These are phyloP conservation scores for Pogonus chalceus DNA, from an alignment of 1,140 invertebrate species.

Conservation along the genomic window DNA sequence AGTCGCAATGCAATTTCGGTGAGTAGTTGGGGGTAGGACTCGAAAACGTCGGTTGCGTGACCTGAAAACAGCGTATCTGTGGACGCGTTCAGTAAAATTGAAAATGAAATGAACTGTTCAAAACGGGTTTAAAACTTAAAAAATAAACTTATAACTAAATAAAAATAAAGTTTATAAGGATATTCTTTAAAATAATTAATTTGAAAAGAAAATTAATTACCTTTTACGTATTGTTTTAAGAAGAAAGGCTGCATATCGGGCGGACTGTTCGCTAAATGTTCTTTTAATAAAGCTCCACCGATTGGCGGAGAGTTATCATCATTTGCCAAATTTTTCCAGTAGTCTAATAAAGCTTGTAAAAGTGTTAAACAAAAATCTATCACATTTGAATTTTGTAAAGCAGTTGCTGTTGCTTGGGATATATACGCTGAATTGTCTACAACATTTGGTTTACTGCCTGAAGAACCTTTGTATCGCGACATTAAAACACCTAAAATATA, in stretches of 20 bases:
- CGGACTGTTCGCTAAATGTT: constrained; percentile 65
- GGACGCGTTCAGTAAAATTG: not conserved
- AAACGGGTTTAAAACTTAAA: not conserved
- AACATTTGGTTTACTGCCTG: constrained; percentile 19
- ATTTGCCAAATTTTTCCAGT: constrained; percentile 55
- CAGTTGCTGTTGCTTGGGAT: constrained; percentile 63
- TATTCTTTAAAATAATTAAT: not conserved
- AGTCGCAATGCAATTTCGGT: constrained; percentile 91
- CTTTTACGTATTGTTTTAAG: constrained; percentile 83
- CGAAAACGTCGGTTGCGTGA: constrained; percentile 85
- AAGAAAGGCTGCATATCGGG: constrained; percentile 96
- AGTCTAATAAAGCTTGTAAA: constrained; percentile 66
- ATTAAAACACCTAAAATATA: constrained; percentile 54
- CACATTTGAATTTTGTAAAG: constrained; percentile 65
- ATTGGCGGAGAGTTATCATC: constrained; percentile 39
- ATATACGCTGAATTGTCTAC: constrained; percentile 57
- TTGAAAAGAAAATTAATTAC: constrained; percentile 27
- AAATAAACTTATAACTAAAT: not conserved
- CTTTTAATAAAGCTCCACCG: constrained; percentile 60
- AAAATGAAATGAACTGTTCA: not conserved
- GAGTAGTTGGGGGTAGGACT: constrained; percentile 83
- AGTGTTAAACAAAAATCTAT: constrained; percentile 75
- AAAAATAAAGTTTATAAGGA: not conserved
- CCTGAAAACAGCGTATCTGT: constrained; percentile 33
- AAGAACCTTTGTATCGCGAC: constrained; percentile 58